Conservation (phyloP, 2,113 vertebrate genomes). For the Prionailurus bengalensis region DNA sequence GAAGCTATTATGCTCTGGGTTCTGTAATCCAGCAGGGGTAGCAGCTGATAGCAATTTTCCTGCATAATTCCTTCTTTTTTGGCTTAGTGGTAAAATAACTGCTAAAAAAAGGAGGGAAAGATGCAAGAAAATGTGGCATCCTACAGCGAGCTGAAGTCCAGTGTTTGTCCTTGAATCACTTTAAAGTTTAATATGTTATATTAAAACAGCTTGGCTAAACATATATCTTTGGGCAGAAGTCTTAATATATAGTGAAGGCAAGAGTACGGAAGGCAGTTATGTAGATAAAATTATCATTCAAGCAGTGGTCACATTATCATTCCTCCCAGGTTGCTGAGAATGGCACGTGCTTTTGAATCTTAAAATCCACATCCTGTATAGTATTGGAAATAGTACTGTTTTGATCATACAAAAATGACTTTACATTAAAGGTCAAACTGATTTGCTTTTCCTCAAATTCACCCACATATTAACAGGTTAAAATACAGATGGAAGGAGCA, state of each 20-base stretch:
- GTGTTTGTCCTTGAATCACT: conserved; percentile 76
- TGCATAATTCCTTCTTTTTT: conserved; percentile 69
- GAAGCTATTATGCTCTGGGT: conserved; percentile 37
- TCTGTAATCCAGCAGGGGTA: conserved; percentile 68
- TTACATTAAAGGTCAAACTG: conserved; percentile 75
- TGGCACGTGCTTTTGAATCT: conserved; percentile 22
- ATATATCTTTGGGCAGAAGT: conserved; percentile 71
- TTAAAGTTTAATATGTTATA: conserved; percentile 77
- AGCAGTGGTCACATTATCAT: conserved; percentile 62
- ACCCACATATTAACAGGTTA: conserved; percentile 69
- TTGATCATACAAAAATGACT: conserved; percentile 74
- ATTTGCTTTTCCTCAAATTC: conserved; percentile 68
- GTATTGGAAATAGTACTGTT: conserved; percentile 53
- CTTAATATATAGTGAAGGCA: conserved; percentile 59
- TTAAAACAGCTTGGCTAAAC: conserved; percentile 77
- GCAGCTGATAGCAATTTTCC: conserved; percentile 71
- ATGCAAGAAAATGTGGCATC: conserved; percentile 66
- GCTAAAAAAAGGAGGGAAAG: conserved; percentile 56
- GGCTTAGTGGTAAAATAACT: conserved; percentile 66
- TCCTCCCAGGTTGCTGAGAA: conserved; percentile 64
- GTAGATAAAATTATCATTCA: conserved; percentile 78
- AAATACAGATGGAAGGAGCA: conserved; percentile 58
- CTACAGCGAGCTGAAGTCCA: conserved; percentile 58
- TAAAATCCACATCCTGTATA: conserved; percentile 67
- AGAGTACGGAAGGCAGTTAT: conserved; percentile 49